Evolutionary conservation across 1,140 invertebrate genomes (phyloP).

Genomic region (Drosophila malerkotliana): DNA sequence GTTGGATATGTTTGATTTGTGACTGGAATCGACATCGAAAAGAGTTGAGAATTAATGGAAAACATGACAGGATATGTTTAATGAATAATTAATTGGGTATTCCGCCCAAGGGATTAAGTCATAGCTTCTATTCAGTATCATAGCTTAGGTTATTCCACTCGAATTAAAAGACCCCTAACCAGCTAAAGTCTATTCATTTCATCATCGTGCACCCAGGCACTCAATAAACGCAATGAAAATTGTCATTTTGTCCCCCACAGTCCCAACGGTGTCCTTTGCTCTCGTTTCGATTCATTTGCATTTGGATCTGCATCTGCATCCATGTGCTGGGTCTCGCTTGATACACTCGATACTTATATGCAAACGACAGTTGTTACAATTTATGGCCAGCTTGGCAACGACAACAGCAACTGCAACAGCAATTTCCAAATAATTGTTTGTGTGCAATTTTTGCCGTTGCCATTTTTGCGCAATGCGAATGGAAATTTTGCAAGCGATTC

Average conservation of each 20-base stretch:
- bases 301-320: slow-evolving; percentile 6
- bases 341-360: slow-evolving; percentile 54
- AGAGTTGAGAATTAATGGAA: slow-evolving; percentile 35
- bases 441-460: slow-evolving; percentile 44
- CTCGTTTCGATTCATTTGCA: slow-evolving; percentile 30
- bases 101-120: slow-evolving; percentile 2
- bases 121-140: slow-evolving; percentile 2
- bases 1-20: slow-evolving; percentile 49
- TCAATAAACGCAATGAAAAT: slow-evolving; percentile 60
- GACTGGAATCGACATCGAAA: slow-evolving; percentile 9
- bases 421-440: slow-evolving; percentile 61
- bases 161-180: neutral
- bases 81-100: slow-evolving; percentile 46
- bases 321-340: neutral
- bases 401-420: slow-evolving; percentile 46
- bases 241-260: slow-evolving; percentile 43
- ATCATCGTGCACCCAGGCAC: slow-evolving; percentile 55
- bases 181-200: slow-evolving; percentile 1
- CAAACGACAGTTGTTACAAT: slow-evolving; percentile 79
- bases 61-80: slow-evolving; percentile 50
- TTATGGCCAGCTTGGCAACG: slow-evolving; percentile 58
- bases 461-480: slow-evolving; percentile 72
- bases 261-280: slow-evolving; percentile 6
- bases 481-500: slow-evolving; percentile 75
- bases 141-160: slow-evolving; percentile 2